These are phyloP conservation scores for Morelia viridis DNA, from an alignment of 2,797 vertebrate genomes.

Conservation along the genomic window DNA sequence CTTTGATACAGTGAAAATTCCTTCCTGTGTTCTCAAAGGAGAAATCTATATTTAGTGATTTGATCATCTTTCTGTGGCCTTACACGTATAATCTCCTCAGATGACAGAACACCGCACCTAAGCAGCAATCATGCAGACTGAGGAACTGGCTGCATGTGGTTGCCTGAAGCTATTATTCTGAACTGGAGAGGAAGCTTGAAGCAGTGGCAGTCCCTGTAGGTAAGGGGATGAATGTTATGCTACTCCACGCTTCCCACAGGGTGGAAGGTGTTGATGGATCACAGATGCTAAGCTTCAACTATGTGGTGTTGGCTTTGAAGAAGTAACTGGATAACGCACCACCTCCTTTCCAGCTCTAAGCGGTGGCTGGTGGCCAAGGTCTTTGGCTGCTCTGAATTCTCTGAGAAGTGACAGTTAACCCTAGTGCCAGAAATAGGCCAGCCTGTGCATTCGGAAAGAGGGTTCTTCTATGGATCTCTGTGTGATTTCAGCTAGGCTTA, in stretches of 20 bases:
- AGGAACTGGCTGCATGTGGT: neutral
- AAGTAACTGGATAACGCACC: neutral
- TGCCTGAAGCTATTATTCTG: neutral
- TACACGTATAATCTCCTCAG: slow-evolving; percentile 56
- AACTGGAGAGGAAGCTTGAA: neutral
- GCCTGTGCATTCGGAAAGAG: neutral
- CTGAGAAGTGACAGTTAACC: neutral
- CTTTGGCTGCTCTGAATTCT: neutral
- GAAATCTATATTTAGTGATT: slow-evolving; percentile 47
- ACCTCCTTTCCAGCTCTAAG: neutral
- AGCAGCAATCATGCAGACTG: neutral
- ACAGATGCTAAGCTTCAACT: neutral
- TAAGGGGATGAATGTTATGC: neutral
- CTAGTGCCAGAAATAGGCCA: neutral
- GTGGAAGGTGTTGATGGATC: neutral
- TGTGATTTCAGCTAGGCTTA: neutral
- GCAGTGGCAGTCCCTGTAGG: neutral
- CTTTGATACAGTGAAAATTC: slow-evolving; percentile 23
- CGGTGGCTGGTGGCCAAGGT: neutral
- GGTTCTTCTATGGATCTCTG: neutral
- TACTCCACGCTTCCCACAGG: neutral
- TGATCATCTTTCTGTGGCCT: slow-evolving; percentile 51
- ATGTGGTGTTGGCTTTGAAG: neutral
- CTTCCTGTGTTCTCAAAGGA: slow-evolving; percentile 17
- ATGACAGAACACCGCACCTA: slow-evolving; percentile 9